Conservation (phyloP, 2,888 invertebrate species). For the Tigriopus californicus region DNA sequence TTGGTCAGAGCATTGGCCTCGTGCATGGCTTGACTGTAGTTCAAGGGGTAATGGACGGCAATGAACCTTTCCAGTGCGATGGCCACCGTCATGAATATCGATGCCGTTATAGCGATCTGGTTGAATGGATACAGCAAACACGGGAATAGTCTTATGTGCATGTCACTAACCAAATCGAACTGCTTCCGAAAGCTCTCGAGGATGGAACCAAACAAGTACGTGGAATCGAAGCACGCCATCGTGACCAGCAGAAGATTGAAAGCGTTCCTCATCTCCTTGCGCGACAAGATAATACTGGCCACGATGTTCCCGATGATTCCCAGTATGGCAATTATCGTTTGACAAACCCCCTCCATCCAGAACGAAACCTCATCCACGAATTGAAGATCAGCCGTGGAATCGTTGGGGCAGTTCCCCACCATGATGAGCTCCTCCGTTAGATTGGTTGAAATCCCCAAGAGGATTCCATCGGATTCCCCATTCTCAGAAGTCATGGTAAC, state of each 20-base stretch:
- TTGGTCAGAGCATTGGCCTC: constrained; percentile 13
- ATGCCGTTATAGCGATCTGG: constrained; percentile 3
- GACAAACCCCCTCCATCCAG: constrained; percentile 2
- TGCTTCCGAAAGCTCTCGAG: constrained; percentile 11
- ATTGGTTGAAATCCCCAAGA: too few relatives aligned
- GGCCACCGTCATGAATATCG: constrained; percentile 15
- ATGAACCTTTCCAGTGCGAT: constrained; percentile 10
- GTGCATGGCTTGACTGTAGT: constrained; percentile 12
- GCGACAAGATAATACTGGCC: constrained; percentile 7
- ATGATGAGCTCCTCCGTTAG: too few relatives aligned
- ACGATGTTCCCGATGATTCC: constrained; percentile 7
- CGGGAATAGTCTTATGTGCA: constrained; percentile 7
- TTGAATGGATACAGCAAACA: constrained; percentile 1
- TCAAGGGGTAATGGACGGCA: constrained; percentile 11
- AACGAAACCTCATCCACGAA: constrained; percentile 3
- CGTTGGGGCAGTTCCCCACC: constrained; percentile 17
- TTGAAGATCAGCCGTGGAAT: not conserved
- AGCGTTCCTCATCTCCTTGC: constrained; percentile 4
- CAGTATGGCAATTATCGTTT: constrained; percentile 2
- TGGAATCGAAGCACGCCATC: constrained; percentile 11
- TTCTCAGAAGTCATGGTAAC: too few relatives aligned
- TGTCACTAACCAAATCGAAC: constrained; percentile 2
- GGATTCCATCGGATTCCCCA: too few relatives aligned
- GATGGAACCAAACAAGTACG: constrained; percentile 9
- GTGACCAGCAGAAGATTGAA: constrained; percentile 13